Base-by-base conservation (phyloP, 2,113 vertebrate species). In the Lophotis ruficrista region DNA sequence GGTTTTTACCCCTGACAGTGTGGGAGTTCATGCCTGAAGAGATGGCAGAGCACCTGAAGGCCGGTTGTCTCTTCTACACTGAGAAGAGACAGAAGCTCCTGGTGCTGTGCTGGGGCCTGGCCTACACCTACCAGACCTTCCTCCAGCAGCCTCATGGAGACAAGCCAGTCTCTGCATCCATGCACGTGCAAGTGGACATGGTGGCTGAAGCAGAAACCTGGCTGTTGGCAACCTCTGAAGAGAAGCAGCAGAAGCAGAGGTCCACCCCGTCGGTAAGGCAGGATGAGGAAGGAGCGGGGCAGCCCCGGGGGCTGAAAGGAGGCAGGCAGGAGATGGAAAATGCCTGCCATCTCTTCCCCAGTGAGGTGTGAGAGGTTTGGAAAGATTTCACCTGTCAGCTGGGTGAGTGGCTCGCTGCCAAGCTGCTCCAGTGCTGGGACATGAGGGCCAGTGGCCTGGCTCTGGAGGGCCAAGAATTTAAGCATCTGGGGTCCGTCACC, bases 31-130 rank as follows among this genome's bases (percentile, higher is more conserved):
- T 4, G 5, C 58, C 82, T 1, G 1, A 56, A 62, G 48, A 47
- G 33, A 10, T 76, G 71, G 70, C 1, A 0, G n/a, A 43, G n/a
- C 14, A 47, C 50, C 48, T 48, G 41, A 33, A 56, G 24, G 24
- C 24, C 2, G 0, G 9, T 58, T 58, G 71, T n/a, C 71, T 76
- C 7, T 0, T 20, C 43, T 48, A 13, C 0, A 2, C 30, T 1
- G 3, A 43, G 56, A 83, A 57, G 61, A 41, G 53, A 35, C 7
- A 41, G 53, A 43, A 50, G 61, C 43, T 76, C 43, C 61, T 35
- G 30, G 35, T 1, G 4, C 31, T 51, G 31, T 35, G 47, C 35
- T 60, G 43, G 43, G 30, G 43, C 35, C 31, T 51, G 25, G 21
- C 31, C 45, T 35, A 3, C 2, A 1, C 43, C 45, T 35, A 6